Percentiles rank a stretch among this genome's conserved stretches.
Conservation (phyloP, 2,888 invertebrate species). For the Sericinus montela region DNA sequence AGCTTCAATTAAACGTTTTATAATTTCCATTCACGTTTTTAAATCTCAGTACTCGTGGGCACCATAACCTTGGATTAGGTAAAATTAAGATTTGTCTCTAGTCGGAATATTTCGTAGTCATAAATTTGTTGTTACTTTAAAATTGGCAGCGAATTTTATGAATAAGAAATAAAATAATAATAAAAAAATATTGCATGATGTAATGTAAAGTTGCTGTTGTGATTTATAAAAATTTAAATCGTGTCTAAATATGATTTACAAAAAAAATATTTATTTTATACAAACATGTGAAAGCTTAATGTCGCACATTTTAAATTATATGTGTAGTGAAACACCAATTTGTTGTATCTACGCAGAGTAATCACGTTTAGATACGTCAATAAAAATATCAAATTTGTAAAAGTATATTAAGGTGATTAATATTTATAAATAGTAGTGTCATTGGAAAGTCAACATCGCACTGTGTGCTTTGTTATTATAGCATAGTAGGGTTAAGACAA, state of each 20-base stretch:
- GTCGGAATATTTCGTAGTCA: conserved; percentile 67
- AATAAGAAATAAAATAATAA: conserved; percentile 32
- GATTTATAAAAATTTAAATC: conserved; percentile 26
- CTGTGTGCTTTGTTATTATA: conserved; percentile 14
- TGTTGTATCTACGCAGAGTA: conserved; percentile 34
- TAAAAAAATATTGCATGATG: conserved; percentile 34
- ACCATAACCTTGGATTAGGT: conserved; percentile 17
- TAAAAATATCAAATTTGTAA: conserved; percentile 18
- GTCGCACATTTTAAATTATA: conserved; percentile 59
- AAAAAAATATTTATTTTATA: conserved; percentile 24
- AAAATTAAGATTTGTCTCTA: conserved; percentile 50
- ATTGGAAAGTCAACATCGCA: conserved; percentile 11
- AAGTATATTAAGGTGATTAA: conserved; percentile 13
- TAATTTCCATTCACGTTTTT: conserved; percentile 11
- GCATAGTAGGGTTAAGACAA: conserved; percentile 15
- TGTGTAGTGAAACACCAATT: conserved; percentile 46
- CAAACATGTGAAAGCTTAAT: conserved; percentile 51
- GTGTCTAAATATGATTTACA: conserved; percentile 11
- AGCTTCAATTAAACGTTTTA: conserved; percentile 9
- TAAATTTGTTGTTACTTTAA: conserved; percentile 52
- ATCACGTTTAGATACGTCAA: conserved; percentile 13
- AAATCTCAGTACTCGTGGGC: conserved; percentile 14
- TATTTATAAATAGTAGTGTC: conserved; percentile 18
- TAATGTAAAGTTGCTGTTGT: conserved; percentile 34
- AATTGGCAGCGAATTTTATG: conserved; percentile 35